Conservation (phyloP, 1,140 invertebrate species). For the Melipona quadrifasciata region DNA sequence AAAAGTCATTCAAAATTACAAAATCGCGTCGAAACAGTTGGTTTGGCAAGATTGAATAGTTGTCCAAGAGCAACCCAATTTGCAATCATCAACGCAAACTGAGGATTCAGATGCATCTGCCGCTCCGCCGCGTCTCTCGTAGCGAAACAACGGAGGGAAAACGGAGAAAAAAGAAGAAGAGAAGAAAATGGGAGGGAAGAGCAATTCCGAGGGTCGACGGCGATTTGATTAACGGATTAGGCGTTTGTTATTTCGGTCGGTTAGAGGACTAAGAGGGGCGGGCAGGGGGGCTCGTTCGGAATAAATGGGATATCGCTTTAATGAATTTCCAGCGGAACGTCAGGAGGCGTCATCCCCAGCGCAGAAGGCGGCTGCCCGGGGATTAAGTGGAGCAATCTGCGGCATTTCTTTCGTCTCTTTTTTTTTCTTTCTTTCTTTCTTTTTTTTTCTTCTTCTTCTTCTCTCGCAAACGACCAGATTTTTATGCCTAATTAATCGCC, state of each 20-base stretch:
- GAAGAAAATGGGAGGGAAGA: background rate
- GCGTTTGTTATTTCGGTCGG: conserved; percentile 77
- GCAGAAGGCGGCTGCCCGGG: conserved; percentile 67
- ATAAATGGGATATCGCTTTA: conserved; percentile 76
- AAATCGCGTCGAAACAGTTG: no score
- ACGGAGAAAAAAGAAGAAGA: background rate
- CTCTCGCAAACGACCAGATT: conserved; percentile 70
- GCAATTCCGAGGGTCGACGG: conserved; percentile 14
- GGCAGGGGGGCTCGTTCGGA: conserved; percentile 56
- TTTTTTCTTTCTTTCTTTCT: conserved; percentile 74
- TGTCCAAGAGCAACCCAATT: no score
- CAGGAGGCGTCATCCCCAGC: conserved; percentile 75
- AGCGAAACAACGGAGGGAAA: background rate
- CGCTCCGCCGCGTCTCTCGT: no score
- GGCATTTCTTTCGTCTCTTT: conserved; percentile 77
- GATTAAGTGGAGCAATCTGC: conserved; percentile 79
- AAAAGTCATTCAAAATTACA: no score
- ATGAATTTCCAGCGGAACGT: conserved; percentile 77
- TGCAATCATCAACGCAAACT: no score
- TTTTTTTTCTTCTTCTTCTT: conserved; percentile 54
- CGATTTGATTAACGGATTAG: conserved; percentile 47
- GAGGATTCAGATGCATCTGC: no score
- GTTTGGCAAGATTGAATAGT: no score
- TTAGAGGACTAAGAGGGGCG: conserved; percentile 61
- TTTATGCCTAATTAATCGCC: conserved; percentile 80